Evolutionary conservation across 2,113 vertebrate species (phyloP).

Genomic region (Rhipidura dahli): DNA sequence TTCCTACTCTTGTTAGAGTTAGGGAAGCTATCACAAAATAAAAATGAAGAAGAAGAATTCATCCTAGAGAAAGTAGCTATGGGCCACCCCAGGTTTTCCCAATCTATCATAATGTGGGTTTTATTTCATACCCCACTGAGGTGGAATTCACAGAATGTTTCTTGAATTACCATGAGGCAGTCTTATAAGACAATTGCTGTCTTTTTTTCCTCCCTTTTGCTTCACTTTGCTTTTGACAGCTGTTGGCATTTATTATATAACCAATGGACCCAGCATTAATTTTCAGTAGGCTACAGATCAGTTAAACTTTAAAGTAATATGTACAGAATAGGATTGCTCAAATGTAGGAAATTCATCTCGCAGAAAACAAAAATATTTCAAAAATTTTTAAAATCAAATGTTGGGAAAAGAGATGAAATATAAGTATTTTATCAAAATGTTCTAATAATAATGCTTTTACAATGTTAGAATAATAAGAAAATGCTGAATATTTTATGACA

Average conservation of each 20-base stretch:
- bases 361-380: background rate
- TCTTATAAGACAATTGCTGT: slow-evolving; percentile 78
- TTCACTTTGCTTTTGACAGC: slow-evolving; percentile 45
- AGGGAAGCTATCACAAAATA: slow-evolving; percentile 67
- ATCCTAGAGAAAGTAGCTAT: slow-evolving; percentile 61
- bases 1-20: slow-evolving; percentile 64
- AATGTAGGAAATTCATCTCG: background rate
- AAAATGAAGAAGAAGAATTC: slow-evolving; percentile 76
- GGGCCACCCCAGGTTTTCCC: slow-evolving; percentile 70
- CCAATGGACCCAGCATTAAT: background rate
- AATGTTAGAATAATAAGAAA: background rate
- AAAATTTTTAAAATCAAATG: background rate
- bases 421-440: background rate
- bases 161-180: slow-evolving; percentile 70
- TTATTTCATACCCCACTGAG: slow-evolving; percentile 51
- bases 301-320: background rate
- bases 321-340: background rate
- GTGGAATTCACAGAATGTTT: slow-evolving; percentile 65
- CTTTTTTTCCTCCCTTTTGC: slow-evolving; percentile 11
- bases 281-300: slow-evolving; percentile 4
- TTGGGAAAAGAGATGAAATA: background rate
- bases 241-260: slow-evolving; percentile 30
- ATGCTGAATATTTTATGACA: background rate
- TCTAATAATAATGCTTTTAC: background rate
- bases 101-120: slow-evolving; percentile 74